A percentile compares a stretch with the other conserved stretches of the same genome.
Evolutionary conservation across 2,888 invertebrate genomes (phyloP).

Genomic region (Stomorhina lunata): DNA sequence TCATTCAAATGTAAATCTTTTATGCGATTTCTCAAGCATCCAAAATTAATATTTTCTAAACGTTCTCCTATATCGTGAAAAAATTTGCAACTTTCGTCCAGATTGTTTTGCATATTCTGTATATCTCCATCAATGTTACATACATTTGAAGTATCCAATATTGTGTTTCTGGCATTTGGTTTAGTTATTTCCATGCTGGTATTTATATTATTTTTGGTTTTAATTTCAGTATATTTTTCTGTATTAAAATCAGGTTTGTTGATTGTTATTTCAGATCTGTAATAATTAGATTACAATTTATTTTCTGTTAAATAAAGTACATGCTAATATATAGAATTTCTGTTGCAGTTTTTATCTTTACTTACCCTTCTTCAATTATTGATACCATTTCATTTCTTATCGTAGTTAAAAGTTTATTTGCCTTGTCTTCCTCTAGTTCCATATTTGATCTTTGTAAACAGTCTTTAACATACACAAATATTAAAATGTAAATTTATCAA

Average conservation of each 20-base stretch:
- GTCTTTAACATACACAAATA: background rate
- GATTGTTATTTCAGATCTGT: background rate
- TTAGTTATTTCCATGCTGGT: background rate
- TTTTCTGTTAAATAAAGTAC: background rate
- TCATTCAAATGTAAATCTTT: conserved; percentile 73
- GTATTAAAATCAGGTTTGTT: background rate
- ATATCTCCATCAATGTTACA: conserved; percentile 72
- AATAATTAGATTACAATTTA: background rate
- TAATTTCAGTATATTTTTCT: background rate
- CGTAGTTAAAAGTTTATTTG: conserved; percentile 69
- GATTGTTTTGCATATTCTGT: conserved; percentile 72
- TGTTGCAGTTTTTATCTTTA: background rate
- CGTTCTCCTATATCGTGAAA: conserved; percentile 74
- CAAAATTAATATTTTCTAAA: conserved; percentile 75
- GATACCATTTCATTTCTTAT: conserved; percentile 72
- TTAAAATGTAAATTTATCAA: background rate
- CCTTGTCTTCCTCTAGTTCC: conserved; percentile 60
- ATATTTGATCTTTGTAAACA: conserved; percentile 37
- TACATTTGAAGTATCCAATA: conserved; percentile 66
- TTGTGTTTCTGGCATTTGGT: conserved; percentile 41
- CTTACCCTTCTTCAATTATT: conserved; percentile 71
- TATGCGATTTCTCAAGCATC: conserved; percentile 72
- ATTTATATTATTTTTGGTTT: background rate
- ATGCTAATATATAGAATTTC: too few species aligned
- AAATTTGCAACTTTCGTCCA: conserved; percentile 74